Evolutionary conservation across 2,888 invertebrate genomes (phyloP).

Genomic region (Shargacucullia verbasci): DNA sequence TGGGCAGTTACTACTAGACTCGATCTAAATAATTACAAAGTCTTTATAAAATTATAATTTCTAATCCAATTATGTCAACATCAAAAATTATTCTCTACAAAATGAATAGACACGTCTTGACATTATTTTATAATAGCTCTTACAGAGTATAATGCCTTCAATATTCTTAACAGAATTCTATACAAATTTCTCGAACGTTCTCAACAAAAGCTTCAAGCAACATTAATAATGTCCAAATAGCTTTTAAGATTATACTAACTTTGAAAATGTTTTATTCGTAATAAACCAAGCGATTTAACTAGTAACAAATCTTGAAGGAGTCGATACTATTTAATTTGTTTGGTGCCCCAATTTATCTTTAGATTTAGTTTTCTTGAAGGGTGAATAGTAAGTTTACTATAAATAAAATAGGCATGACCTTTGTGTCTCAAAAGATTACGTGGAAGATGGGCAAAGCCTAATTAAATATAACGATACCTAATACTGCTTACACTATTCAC

Average conservation of each 20-base stretch:
- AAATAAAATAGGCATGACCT: constrained; percentile 5
- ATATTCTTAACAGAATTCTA: constrained; percentile 22
- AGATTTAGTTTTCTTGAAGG: not conserved
- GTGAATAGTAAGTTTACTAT: not conserved
- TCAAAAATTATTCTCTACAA: constrained; percentile 15
- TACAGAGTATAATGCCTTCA: constrained; percentile 16
- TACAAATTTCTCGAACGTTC: constrained; percentile 32
- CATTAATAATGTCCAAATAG: constrained; percentile 48
- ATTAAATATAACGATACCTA: no score
- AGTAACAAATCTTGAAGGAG: constrained; percentile 34
- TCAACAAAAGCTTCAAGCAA: constrained; percentile 28
- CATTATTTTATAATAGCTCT: constrained; percentile 23
- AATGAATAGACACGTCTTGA: constrained; percentile 18
- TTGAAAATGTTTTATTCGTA: constrained; percentile 36
- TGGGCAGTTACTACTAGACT: no score
- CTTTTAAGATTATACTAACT: constrained; percentile 44
- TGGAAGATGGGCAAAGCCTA: constrained; percentile 1
- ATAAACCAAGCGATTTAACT: constrained; percentile 48
- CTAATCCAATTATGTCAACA: constrained; percentile 8
- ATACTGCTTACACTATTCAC: no score
- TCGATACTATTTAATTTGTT: constrained; percentile 39
- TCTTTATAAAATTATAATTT: no score
- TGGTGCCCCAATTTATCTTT: constrained; percentile 25
- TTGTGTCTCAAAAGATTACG: not conserved
- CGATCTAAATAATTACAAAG: no score